These are phyloP conservation scores for Aulostomus chinensis DNA, from an alignment of 2,797 vertebrate species.

Conservation along the genomic window DNA sequence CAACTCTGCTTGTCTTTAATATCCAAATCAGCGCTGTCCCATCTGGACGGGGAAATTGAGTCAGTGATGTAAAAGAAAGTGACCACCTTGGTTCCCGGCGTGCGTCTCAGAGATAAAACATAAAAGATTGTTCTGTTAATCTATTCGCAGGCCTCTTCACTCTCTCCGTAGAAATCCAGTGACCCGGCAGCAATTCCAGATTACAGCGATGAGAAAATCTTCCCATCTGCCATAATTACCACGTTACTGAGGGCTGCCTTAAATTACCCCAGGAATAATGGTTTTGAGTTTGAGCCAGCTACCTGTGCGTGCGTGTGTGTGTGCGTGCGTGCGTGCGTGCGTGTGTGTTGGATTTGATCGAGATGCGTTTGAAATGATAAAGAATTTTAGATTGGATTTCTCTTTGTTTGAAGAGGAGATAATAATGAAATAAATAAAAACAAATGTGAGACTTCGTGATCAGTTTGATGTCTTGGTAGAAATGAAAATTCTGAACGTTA, in stretches of 20 bases:
- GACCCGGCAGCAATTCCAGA: slow-evolving; percentile 78
- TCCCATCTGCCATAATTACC: slow-evolving; percentile 77
- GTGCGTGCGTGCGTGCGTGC: slow-evolving; percentile 3
- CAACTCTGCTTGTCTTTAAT: slow-evolving; percentile 62
- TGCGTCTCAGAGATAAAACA: slow-evolving; percentile 83
- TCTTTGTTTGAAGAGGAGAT: too few relatives aligned
- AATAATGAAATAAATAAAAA: too few relatives aligned
- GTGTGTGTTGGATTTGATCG: slow-evolving; percentile 9
- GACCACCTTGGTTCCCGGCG: slow-evolving; percentile 59
- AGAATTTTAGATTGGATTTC: too few relatives aligned
- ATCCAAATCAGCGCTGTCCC: slow-evolving; percentile 76
- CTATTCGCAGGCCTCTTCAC: slow-evolving; percentile 64
- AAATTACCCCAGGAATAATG: slow-evolving; percentile 72
- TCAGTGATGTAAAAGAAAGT: slow-evolving; percentile 76
- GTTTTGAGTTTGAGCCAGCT: slow-evolving; percentile 40
- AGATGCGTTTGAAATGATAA: slow-evolving; percentile 10
- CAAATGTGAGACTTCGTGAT: too few relatives aligned
- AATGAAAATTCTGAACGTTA: too few relatives aligned
- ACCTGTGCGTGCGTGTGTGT: slow-evolving; percentile 19
- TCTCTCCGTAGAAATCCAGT: slow-evolving; percentile 56
- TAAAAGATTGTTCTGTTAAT: slow-evolving; percentile 79
- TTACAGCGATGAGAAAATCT: slow-evolving; percentile 77
- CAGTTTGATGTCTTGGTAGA: too few relatives aligned
- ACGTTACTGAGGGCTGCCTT: slow-evolving; percentile 65
- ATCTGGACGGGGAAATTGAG: slow-evolving; percentile 81